Evolutionary conservation across 2,888 invertebrate species (phyloP).

Genomic region (Tanaodytes sp.): DNA sequence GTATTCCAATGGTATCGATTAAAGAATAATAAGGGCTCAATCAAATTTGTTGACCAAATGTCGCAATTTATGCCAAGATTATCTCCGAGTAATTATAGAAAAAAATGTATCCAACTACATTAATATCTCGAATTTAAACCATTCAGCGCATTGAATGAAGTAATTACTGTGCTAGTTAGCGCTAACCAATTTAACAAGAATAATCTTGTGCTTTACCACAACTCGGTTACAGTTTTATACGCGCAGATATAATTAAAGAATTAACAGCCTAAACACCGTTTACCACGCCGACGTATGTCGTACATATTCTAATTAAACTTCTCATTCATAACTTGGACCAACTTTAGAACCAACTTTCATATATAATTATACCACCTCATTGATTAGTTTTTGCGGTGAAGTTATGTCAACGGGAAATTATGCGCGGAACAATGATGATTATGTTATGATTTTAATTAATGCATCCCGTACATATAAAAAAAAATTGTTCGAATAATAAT

Average conservation of each 20-base stretch:
- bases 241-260: conserved; percentile 28
- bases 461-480: no score
- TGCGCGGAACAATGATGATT: no score
- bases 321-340: conserved; percentile 3
- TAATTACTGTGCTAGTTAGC: conserved; percentile 16
- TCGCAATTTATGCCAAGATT: no score
- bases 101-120: no score
- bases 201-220: conserved; percentile 8
- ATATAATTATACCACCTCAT: conserved; percentile 13
- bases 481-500: no score
- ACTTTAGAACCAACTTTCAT: conserved; percentile 10
- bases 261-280: conserved; percentile 18
- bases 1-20: no score
- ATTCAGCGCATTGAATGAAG: not conserved
- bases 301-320: conserved; percentile 25
- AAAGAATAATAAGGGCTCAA: no score
- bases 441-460: no score
- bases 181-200: conserved; percentile 18
- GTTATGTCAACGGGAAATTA: not conserved
- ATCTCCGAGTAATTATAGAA: no score
- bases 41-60: no score
- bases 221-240: conserved; percentile 14
- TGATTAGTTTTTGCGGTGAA: not conserved
- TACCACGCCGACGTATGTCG: conserved; percentile 10
- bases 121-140: not conserved